phyloP scores from a whole-genome alignment of 2,113 vertebrate species.

The Nesogale talazaci region DNA sequence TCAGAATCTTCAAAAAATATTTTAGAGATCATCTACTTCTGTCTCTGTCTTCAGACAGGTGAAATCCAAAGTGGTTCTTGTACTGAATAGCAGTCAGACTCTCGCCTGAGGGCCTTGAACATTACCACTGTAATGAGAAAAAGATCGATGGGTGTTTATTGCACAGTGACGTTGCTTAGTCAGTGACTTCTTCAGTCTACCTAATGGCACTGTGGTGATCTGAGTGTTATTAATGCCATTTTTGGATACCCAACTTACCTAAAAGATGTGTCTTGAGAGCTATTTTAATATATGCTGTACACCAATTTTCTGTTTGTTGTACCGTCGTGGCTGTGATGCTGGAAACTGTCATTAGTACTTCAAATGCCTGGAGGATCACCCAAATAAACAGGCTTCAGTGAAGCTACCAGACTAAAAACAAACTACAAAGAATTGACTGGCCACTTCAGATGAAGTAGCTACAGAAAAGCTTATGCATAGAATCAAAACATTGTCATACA shows the following conservation, averaged over 20 bases:
- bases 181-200: slow-evolving; percentile 18
- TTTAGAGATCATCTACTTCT: too few species aligned
- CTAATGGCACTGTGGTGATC: neutral
- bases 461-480: too few species aligned
- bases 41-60: slow-evolving; percentile 23
- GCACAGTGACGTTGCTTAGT: slow-evolving; percentile 25
- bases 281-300: neutral
- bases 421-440: too few species aligned
- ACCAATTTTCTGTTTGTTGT: neutral
- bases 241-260: neutral
- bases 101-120: neutral
- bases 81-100: neutral
- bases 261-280: neutral
- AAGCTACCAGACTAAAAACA: too few species aligned
- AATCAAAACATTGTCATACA: too few species aligned
- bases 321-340: too few species aligned
- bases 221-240: neutral
- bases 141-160: slow-evolving; percentile 42
- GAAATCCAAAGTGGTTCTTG: neutral
- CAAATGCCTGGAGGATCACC: too few species aligned
- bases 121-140: slow-evolving; percentile 1
- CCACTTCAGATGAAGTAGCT: too few species aligned
- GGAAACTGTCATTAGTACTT: too few species aligned
- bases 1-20: neutral
- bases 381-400: too few species aligned